A percentile compares a stretch with the other conserved stretches of the same genome.
Evolutionary conservation across 64 coral and sea anemone species (phyloP).

Genomic region (Astreopora myriophthalma): DNA sequence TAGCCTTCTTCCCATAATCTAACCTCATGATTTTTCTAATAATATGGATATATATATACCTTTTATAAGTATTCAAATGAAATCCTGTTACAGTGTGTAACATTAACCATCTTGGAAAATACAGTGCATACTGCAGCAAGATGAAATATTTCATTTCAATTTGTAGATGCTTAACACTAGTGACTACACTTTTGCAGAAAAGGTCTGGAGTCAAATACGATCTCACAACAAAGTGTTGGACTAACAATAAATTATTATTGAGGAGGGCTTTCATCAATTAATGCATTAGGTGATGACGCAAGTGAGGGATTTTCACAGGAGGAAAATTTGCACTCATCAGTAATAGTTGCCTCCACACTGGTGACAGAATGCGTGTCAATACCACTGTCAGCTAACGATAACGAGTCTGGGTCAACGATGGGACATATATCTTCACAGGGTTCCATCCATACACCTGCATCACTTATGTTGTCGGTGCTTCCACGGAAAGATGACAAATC

Average conservation of each 20-base stretch:
- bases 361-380: conserved; percentile 23
- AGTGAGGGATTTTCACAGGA: background rate
- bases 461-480: conserved; percentile 14
- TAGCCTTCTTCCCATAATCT: too few species aligned
- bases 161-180: too few species aligned
- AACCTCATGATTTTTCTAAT: too few species aligned
- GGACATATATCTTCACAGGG: background rate
- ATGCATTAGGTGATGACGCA: background rate
- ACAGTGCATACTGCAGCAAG: too few species aligned
- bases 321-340: conserved; percentile 16
- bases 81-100: too few species aligned
- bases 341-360: background rate
- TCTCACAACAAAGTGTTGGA: background rate
- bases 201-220: too few species aligned
- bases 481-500: background rate
- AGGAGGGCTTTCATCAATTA: background rate
- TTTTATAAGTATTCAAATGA: too few species aligned
- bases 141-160: too few species aligned
- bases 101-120: too few species aligned
- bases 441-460: background rate
- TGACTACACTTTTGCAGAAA: too few species aligned
- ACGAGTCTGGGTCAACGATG: background rate
- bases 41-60: too few species aligned
- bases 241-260: background rate
- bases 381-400: conserved; percentile 31